Percentiles rank a stretch among this genome's conserved stretches.
Conservation (phyloP, 2,888 invertebrate genomes). For the Meganola albula region DNA sequence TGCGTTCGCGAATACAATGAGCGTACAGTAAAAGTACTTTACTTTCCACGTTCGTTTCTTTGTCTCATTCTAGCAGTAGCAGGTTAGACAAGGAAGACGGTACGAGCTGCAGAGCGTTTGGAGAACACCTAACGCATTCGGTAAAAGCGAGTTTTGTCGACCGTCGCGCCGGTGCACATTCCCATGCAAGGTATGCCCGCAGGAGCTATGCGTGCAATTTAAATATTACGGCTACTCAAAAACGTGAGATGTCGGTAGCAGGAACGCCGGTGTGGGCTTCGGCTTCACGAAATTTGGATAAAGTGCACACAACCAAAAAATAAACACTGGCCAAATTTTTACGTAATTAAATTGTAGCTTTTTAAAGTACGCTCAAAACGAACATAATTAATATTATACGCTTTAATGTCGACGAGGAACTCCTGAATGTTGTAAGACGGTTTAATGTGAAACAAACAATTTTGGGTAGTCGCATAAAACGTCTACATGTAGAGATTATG, state of each 20-base stretch:
- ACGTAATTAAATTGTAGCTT: constrained; percentile 70
- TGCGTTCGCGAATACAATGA: constrained; percentile 65
- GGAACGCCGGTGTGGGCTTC: constrained; percentile 70
- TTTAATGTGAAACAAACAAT: constrained; percentile 50
- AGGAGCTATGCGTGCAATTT: constrained; percentile 75
- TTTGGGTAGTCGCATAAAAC: constrained; percentile 36
- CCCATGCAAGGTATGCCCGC: constrained; percentile 74
- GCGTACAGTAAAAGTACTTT: constrained; percentile 57
- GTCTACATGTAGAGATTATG: constrained; percentile 58
- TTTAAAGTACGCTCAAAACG: constrained; percentile 39
- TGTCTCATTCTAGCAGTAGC: constrained; percentile 49
- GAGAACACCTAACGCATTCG: constrained; percentile 67
- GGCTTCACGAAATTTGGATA: constrained; percentile 57
- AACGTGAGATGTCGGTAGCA: constrained; percentile 73
- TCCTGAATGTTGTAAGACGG: constrained; percentile 49
- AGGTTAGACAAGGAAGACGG: constrained; percentile 63
- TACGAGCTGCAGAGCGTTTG: constrained; percentile 50
- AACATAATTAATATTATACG: constrained; percentile 62
- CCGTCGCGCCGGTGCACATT: constrained; percentile 59
- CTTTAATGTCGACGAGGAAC: constrained; percentile 46
- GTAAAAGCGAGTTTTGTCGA: constrained; percentile 70
- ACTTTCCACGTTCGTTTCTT: constrained; percentile 60
- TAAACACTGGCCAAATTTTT: constrained; percentile 65
- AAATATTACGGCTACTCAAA: constrained; percentile 76
- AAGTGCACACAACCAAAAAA: constrained; percentile 62